phyloP scores from a whole-genome alignment of 2,888 invertebrate genomes.

The Athetis lepigone region DNA sequence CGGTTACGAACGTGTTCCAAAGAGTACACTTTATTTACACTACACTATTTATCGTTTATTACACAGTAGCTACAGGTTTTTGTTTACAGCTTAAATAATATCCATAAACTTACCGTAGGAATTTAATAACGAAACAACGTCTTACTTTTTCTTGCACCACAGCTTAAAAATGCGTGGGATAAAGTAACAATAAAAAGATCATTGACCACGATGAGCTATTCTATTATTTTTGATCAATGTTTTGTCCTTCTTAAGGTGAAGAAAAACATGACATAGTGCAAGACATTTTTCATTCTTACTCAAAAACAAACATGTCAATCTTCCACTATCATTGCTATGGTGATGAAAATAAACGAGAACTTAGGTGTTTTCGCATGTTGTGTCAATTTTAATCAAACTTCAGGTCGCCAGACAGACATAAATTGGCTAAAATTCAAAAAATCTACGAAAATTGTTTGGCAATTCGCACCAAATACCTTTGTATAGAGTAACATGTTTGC shows the following conservation, averaged over 20 bases:
- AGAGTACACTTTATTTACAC: constrained; percentile 41
- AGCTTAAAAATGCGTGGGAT: background rate
- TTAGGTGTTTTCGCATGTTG: constrained; percentile 15
- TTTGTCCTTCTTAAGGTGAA: background rate
- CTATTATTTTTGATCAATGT: background rate
- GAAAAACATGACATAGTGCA: background rate
- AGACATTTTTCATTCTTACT: background rate
- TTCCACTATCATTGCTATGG: background rate
- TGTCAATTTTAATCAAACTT: constrained; percentile 33
- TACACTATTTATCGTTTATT: constrained; percentile 32
- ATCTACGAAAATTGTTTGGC: constrained; percentile 43
- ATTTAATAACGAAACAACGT: constrained; percentile 5
- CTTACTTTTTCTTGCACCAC: background rate
- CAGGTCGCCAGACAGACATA: constrained; percentile 25
- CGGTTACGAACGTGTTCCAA: constrained; percentile 19
- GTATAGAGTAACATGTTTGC: constrained; percentile 13
- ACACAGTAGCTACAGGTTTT: constrained; percentile 20
- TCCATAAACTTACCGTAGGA: constrained; percentile 4
- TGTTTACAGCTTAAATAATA: constrained; percentile 31
- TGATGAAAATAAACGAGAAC: constrained; percentile 1
- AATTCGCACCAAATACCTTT: constrained; percentile 14
- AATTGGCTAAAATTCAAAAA: constrained; percentile 53
- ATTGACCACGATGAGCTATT: background rate
- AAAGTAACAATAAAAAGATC: constrained; percentile 1
- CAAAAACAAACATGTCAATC: background rate